Percentiles rank a stretch among this genome's conserved stretches.
phyloP scores from a whole-genome alignment of 2,797 vertebrate species.

The Enteromius anoplus region DNA sequence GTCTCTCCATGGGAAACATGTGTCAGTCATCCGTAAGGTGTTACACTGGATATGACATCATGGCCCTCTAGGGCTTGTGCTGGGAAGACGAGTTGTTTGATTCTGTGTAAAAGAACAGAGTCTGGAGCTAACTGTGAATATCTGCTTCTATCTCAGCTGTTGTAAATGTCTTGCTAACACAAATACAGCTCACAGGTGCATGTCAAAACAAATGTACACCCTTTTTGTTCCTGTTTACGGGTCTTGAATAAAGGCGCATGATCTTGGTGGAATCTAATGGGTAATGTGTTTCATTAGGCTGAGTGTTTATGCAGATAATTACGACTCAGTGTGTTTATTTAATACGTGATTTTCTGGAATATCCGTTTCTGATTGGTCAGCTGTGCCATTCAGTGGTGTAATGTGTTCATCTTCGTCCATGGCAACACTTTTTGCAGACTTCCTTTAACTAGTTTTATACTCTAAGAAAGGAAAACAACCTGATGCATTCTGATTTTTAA shows the following conservation, averaged over 20 bases:
- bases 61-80: slow-evolving; percentile 84
- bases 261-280: slow-evolving; percentile 10
- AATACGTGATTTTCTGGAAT: not conserved
- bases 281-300: slow-evolving; percentile 12
- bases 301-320: not conserved
- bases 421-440: not conserved
- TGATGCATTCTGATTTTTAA: not conserved
- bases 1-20: slow-evolving; percentile 72
- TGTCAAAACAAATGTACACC: slow-evolving; percentile 65
- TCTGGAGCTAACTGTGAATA: slow-evolving; percentile 75
- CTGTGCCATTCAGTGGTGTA: not conserved
- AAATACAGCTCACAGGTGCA: slow-evolving; percentile 78
- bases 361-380: not conserved
- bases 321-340: not conserved
- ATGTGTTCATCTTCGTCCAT: not conserved
- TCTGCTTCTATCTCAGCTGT: slow-evolving; percentile 73
- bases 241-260: slow-evolving; percentile 43
- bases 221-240: slow-evolving; percentile 41
- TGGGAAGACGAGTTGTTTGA: slow-evolving; percentile 79
- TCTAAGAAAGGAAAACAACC: not conserved
- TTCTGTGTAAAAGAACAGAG: slow-evolving; percentile 79
- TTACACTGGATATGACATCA: slow-evolving; percentile 84
- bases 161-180: slow-evolving; percentile 67
- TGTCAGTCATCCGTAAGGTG: slow-evolving; percentile 80
- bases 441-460: not conserved